Conservation (phyloP, 2,888 invertebrate species). For the Stenchaetothrips biformis region DNA sequence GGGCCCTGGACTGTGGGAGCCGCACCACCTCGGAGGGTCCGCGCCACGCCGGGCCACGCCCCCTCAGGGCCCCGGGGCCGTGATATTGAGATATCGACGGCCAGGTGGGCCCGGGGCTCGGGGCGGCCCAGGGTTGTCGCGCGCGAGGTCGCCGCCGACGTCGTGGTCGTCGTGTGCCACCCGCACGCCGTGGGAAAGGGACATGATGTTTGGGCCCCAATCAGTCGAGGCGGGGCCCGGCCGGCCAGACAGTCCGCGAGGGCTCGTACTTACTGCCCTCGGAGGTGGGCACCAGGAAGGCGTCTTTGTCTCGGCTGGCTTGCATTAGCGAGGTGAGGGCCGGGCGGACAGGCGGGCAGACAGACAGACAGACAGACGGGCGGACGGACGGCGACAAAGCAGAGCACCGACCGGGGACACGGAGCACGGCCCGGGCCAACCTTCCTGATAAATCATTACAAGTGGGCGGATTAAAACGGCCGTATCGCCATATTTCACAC, state of each 20-base stretch:
- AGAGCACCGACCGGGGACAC: no score
- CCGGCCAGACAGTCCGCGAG: no score
- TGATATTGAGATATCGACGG: constrained; percentile 21
- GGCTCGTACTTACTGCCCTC: not conserved
- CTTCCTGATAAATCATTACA: not conserved
- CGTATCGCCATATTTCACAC: constrained; percentile 4
- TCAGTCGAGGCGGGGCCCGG: no score
- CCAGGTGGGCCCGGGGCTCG: not conserved
- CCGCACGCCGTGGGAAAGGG: no score
- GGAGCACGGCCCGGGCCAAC: not conserved
- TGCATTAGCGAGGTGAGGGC: no score
- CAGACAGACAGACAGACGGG: no score
- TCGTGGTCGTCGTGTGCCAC: not conserved
- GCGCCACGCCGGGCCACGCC: not conserved
- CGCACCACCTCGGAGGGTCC: not conserved
- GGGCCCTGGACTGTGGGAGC: no score
- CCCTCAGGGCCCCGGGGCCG: not conserved
- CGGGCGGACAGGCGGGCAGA: no score
- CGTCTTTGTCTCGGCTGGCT: no score
- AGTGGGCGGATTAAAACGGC: not conserved
- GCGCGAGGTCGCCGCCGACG: not conserved
- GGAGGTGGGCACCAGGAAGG: not conserved
- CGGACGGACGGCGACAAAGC: no score
- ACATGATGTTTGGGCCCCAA: no score
- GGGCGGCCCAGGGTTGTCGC: not conserved